Base-by-base conservation (phyloP, 2,113 vertebrate species). In the Prietella phreatophila region DNA sequence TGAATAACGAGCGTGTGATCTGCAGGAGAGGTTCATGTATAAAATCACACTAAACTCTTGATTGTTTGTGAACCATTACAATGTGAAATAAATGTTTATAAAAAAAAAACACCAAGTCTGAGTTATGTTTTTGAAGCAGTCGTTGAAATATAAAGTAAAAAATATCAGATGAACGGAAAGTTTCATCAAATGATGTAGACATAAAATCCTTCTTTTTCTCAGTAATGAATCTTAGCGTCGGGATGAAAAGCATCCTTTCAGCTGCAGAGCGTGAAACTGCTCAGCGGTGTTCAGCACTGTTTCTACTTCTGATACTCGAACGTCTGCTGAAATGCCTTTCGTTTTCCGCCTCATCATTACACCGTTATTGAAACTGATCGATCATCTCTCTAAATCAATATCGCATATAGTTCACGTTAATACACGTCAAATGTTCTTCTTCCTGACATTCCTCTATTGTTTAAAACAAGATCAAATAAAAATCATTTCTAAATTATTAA, bases 71-170 rank as follows among this genome's bases (percentile, higher is more conserved):
- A 82, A 60, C 39, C 55, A 15, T 39, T n/a, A 25, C 33, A 82
- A 10, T 69, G 85, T 69, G 47, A 58, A 87, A 87, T 87, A 82
- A 87, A 87, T 58, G 10, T 36, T 14, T 82, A 80, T 33, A 47
- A 82, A 69, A 36, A 36, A 36, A 63, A 33, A 47, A 19, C 3
- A 47, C 27, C 53, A 61, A 25, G 19, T 79, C 76, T 79, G 79
- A 5, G 60, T 22, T 60, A 2, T 60, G 36, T 33, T 0, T 58
- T 4, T 76, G 14, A 76, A 42, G 3, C 36, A 11, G 19, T 8
- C 8, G 8, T 42, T 42, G 25, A 75, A 22, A 7, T 60, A 60
- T n/a, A 27, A 65, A 11, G 0, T 4, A n/a, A 63, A 63, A 27
- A 63, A 63, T 27, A 63, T 63, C 7, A 27, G 27, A 30, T 4